Base-by-base conservation (phyloP, 2,888 invertebrate genomes). In the Balanococcus diminutus region DNA sequence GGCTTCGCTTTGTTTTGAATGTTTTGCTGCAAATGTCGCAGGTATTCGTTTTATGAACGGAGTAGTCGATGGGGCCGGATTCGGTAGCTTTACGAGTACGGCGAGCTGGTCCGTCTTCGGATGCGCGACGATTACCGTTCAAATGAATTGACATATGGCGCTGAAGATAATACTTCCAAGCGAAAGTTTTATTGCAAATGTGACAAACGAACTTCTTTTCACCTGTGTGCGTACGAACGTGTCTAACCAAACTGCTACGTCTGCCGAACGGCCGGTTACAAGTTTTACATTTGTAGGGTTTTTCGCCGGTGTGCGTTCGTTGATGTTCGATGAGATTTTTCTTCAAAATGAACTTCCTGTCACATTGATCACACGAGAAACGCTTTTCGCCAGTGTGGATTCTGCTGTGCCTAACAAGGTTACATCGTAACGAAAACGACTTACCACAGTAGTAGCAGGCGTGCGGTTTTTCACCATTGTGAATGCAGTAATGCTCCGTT, bases 311-410 rank as follows among this genome's bases (percentile, higher is more conserved):
- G 51, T 85, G 85, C 0, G 46, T 79, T 28, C 85, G 42, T 14
- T 31, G 22, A 75, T 85, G 85, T 11, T 85, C 85, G 14, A 51
- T 51, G 11, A 85, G 16, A 31, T 85, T 85, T n/a, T 85, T 85
- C 79, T 85, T 85, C 14, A 85, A 51, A 1, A 46, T 85, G 51
- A 85, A 85, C 1, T 11, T 19, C 11, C 19, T 22, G 9, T 79
- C 25, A 25, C 85, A 85, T 8, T 72, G 39, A 32, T 75, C 79
- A 16, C 85, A 85, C 0, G 19, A 3, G 51, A 79, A 79, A 75
- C 75, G 85, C 36, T 85, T 85, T 51, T 85, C 85, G n/a, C 85
- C 85, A 1, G 85, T 75, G 46, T 85, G 85, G 3, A 85, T 85
- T 11, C 85, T 72, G 4, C 14, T n/a, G 39, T 85, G 85, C 9